These are phyloP conservation scores for Asobara japonica DNA, from an alignment of 1,140 invertebrate genomes.

Conservation along the genomic window DNA sequence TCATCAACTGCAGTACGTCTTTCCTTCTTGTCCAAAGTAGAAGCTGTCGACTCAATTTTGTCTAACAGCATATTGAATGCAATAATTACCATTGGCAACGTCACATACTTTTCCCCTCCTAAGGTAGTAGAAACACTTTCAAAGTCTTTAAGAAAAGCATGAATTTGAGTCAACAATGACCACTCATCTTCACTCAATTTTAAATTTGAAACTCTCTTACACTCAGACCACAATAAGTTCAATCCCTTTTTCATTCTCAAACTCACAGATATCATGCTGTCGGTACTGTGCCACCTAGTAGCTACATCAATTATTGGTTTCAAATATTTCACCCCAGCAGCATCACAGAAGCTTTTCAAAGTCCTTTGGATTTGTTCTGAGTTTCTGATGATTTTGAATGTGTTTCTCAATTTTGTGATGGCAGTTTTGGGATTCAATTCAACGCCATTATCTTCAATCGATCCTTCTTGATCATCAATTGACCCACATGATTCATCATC, in stretches of 20 bases:
- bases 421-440: not conserved
- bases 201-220: not conserved
- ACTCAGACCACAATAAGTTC: not conserved
- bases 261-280: conserved; percentile 25
- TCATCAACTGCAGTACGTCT: not conserved
- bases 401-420: conserved; percentile 10
- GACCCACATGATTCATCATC: too few species aligned
- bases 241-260: conserved; percentile 17
- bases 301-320: not conserved
- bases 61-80: conserved; percentile 52
- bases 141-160: conserved; percentile 48
- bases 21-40: not conserved
- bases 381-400: conserved; percentile 5
- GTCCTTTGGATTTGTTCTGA: not conserved
- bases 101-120: conserved; percentile 53
- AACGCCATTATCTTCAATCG: not conserved
- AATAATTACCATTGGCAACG: conserved; percentile 49
- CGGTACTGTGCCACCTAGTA: conserved; percentile 34
- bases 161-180: not conserved
- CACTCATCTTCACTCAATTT: not conserved
- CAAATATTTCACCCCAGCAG: not conserved
- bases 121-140: conserved; percentile 47
- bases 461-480: too few species aligned
- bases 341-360: conserved; percentile 3
- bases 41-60: not conserved